Evolutionary conservation across 1,140 invertebrate genomes (phyloP).

Genomic region (Aporrectodea caliginosa): DNA sequence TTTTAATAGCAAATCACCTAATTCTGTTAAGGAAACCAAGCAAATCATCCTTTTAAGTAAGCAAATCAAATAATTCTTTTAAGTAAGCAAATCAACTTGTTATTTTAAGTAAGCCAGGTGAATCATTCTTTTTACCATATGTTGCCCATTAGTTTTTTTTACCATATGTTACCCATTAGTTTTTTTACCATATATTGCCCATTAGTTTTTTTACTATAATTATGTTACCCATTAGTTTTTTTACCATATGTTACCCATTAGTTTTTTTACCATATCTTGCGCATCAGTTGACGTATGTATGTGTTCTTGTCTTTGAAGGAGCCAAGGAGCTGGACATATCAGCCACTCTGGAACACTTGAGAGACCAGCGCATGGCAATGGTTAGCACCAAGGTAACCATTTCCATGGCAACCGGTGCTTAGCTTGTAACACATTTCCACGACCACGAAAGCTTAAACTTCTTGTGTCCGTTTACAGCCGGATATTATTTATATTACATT

Average conservation of each 20-base stretch:
- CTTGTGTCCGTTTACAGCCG: too few relatives aligned
- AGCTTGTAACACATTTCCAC: too few relatives aligned
- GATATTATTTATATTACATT: too few relatives aligned
- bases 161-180: not conserved
- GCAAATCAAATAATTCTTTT: too few relatives aligned
- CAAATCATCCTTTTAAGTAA: too few relatives aligned
- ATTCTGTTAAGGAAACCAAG: too few relatives aligned
- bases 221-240: not conserved
- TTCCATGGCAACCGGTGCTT: too few relatives aligned
- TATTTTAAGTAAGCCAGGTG: too few relatives aligned
- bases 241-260: not conserved
- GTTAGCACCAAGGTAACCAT: constrained; percentile 63
- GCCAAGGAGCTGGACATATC: constrained; percentile 98
- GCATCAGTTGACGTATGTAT: not conserved
- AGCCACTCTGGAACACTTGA: constrained; percentile 93
- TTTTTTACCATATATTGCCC: not conserved
- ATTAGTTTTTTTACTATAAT: not conserved
- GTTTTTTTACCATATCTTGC: not conserved
- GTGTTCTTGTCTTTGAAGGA: constrained; percentile 52
- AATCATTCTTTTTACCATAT: not conserved
- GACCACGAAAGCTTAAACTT: too few relatives aligned
- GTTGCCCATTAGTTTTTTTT: not conserved
- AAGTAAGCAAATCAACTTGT: too few relatives aligned
- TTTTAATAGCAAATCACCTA: too few relatives aligned
- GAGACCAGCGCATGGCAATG: constrained; percentile 86